These are phyloP conservation scores for Xerus inauris DNA, from an alignment of 2,113 vertebrate genomes.

Conservation along the genomic window DNA sequence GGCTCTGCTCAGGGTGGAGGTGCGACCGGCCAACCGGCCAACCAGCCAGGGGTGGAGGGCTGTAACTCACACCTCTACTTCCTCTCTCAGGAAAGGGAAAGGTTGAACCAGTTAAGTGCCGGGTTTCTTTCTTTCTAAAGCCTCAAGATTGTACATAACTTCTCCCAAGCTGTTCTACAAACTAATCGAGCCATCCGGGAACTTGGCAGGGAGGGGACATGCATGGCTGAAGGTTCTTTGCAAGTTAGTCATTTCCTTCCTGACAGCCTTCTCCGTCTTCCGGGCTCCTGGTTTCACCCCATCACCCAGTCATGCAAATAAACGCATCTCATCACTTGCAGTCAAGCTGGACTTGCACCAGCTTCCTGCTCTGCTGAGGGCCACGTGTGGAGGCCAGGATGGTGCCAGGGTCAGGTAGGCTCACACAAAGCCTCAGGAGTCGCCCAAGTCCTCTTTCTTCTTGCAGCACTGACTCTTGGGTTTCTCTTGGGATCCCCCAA, in stretches of 20 bases:
- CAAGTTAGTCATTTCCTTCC: constrained; percentile 53
- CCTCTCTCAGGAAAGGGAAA: not conserved
- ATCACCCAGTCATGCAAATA: constrained; percentile 11
- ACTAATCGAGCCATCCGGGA: not conserved
- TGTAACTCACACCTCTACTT: not conserved
- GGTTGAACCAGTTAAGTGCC: not conserved
- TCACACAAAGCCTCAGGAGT: not conserved
- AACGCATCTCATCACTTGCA: not conserved
- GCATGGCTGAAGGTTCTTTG: not conserved
- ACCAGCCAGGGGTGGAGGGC: not conserved
- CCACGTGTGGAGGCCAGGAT: accelerated
- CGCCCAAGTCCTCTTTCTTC: not conserved
- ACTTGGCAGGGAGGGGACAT: not conserved
- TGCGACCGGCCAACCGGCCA: no score
- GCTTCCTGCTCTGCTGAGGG: not conserved
- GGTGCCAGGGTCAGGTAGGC: accelerated
- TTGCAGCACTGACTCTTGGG: not conserved
- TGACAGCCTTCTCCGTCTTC: not conserved
- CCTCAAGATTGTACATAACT: accelerated
- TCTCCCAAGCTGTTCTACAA: not conserved
- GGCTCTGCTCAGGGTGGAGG: not conserved
- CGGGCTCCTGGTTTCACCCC: not conserved
- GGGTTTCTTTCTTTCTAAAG: not conserved
- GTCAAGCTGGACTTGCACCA: not conserved
- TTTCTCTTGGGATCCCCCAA: not conserved